Evolutionary conservation across 1,140 invertebrate species (phyloP).

Genomic region (Onthophagus taurus): DNA sequence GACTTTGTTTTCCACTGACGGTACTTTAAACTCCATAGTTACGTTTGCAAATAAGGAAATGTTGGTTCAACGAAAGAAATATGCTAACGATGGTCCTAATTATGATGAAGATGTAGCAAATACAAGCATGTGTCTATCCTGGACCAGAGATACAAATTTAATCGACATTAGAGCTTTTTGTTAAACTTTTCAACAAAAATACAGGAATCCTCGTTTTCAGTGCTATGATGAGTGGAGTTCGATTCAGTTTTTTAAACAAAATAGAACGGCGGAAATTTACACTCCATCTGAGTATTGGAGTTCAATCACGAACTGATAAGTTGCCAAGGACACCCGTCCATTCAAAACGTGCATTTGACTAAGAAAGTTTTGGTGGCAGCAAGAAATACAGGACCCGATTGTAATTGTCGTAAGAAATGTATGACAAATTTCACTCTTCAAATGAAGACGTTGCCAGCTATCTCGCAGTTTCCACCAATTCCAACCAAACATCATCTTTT

Average conservation of each 20-base stretch:
- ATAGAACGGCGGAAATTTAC: no score
- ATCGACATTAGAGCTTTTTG: neutral
- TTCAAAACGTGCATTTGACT: no score
- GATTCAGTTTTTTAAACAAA: no score
- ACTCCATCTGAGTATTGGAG: no score
- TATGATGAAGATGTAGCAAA: neutral
- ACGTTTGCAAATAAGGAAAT: neutral
- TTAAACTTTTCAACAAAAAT: neutral
- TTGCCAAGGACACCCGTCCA: no score
- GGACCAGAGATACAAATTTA: neutral
- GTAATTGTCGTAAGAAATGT: neutral
- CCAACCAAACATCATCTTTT: no score
- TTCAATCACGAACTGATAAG: no score
- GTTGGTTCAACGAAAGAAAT: neutral
- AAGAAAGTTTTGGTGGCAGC: neutral
- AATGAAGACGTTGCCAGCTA: no score
- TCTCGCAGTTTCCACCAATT: no score
- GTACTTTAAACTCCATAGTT: neutral
- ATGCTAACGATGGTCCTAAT: neutral
- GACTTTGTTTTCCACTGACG: neutral
- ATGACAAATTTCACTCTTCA: neutral
- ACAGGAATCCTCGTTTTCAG: no score
- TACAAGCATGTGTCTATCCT: neutral
- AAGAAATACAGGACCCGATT: neutral
- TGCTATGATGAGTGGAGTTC: no score